Percentiles rank a stretch among this genome's conserved stretches.
These are phyloP conservation scores for Chiroxiphia lanceolata DNA, from an alignment of 2,797 vertebrate genomes.

Conservation along the genomic window DNA sequence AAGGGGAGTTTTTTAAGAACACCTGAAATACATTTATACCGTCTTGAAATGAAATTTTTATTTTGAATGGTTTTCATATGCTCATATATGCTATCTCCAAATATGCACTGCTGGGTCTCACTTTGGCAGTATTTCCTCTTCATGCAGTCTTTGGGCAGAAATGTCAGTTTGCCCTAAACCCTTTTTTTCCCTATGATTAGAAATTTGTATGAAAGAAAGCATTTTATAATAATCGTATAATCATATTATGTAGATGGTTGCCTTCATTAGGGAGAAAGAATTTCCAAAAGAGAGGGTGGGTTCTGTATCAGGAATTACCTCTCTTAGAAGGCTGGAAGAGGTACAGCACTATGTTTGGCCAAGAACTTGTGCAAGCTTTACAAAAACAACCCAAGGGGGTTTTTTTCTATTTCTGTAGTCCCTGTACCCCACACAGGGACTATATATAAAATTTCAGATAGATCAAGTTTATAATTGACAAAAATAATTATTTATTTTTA, in stretches of 20 bases:
- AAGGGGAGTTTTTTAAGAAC: background rate
- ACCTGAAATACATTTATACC: background rate
- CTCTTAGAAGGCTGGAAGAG: background rate
- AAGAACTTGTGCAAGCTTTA: background rate
- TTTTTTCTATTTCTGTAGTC: background rate
- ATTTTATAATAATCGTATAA: background rate
- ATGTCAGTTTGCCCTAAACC: background rate
- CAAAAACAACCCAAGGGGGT: rapidly evolving
- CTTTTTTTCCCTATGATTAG: background rate
- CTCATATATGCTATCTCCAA: background rate
- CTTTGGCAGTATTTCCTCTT: background rate
- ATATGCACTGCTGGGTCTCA: background rate
- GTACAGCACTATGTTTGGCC: background rate
- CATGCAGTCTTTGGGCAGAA: background rate
- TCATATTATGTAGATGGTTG: background rate
- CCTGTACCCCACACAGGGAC: rapidly evolving
- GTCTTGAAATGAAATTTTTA: background rate
- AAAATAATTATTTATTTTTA: background rate
- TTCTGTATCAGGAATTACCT: background rate
- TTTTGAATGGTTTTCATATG: background rate
- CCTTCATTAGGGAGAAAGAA: background rate
- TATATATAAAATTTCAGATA: background rate
- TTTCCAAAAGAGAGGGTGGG: background rate
- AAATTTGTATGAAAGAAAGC: background rate
- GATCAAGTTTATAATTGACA: background rate